These are phyloP conservation scores for Acholoe squamosa DNA, from an alignment of 2,888 invertebrate species.

Conservation along the genomic window DNA sequence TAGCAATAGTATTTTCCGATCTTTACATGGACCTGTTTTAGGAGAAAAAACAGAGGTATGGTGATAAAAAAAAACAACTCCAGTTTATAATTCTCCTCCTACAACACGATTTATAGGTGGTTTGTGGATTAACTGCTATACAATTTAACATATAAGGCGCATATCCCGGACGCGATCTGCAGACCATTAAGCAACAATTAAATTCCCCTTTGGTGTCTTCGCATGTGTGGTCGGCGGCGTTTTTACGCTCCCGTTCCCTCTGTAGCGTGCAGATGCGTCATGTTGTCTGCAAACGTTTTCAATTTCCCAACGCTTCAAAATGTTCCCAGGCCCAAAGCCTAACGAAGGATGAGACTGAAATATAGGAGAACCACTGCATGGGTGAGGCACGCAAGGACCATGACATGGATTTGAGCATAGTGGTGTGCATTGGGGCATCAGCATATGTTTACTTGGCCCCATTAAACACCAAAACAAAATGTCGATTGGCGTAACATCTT, in stretches of 20 bases:
- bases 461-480: too few species aligned
- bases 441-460: background rate
- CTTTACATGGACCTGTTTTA: too few species aligned
- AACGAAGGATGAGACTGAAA: background rate
- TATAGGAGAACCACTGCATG: too few species aligned
- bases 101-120: too few species aligned
- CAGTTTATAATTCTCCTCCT: too few species aligned
- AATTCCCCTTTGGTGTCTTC: slow-evolving; percentile 5
- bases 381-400: background rate
- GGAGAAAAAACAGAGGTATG: too few species aligned
- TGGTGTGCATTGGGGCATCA: background rate
- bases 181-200: slow-evolving; percentile 21
- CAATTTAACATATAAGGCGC: too few species aligned
- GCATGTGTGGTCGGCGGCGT: slow-evolving; percentile 17
- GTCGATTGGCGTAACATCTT: background rate
- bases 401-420: background rate
- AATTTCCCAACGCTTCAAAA: slow-evolving; percentile 5
- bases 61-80: too few species aligned
- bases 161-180: background rate
- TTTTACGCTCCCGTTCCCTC: background rate
- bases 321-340: background rate
- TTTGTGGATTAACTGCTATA: too few species aligned
- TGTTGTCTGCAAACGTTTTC: background rate
- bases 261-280: slow-evolving; percentile 5
- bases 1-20: too few species aligned